A percentile compares a stretch with the other conserved stretches of the same genome.
Evolutionary conservation across 2,113 vertebrate genomes (phyloP).

Genomic region (Campylomormyrus numenius): DNA sequence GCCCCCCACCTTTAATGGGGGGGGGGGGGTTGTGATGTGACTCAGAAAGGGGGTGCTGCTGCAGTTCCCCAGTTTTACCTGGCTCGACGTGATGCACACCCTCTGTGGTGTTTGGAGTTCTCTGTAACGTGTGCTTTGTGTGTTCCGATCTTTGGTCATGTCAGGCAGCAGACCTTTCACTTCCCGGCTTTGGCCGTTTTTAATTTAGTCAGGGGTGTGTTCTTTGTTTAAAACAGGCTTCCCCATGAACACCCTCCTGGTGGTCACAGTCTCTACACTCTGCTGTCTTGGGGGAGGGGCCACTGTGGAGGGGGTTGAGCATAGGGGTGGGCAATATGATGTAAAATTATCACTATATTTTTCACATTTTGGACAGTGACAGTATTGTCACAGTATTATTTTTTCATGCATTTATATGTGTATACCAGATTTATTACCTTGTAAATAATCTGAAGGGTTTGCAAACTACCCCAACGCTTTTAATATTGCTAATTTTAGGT

Average conservation of each 20-base stretch:
- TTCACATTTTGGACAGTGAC: too few species aligned
- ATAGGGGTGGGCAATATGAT: neutral
- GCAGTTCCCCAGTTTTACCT: neutral
- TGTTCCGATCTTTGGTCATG: neutral
- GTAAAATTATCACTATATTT: too few species aligned
- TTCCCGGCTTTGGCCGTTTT: neutral
- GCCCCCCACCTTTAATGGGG: neutral
- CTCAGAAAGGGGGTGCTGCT: neutral
- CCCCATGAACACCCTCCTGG: neutral
- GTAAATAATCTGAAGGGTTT: too few species aligned
- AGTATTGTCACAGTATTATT: too few species aligned
- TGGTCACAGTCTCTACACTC: neutral
- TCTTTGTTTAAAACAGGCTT: neutral
- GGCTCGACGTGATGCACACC: neutral
- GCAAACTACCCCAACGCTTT: too few species aligned
- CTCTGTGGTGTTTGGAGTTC: neutral
- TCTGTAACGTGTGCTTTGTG: neutral
- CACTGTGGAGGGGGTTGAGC: neutral
- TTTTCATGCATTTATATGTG: neutral
- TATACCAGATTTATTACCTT: too few species aligned
- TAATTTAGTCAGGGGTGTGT: neutral
- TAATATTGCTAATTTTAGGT: too few species aligned
- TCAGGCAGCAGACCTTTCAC: neutral
- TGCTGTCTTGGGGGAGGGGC: neutral
- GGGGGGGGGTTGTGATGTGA: neutral